A percentile compares a stretch with the other conserved stretches of the same genome.
Evolutionary conservation across 2,888 invertebrate species (phyloP).

Genomic region (Belgica antarctica): DNA sequence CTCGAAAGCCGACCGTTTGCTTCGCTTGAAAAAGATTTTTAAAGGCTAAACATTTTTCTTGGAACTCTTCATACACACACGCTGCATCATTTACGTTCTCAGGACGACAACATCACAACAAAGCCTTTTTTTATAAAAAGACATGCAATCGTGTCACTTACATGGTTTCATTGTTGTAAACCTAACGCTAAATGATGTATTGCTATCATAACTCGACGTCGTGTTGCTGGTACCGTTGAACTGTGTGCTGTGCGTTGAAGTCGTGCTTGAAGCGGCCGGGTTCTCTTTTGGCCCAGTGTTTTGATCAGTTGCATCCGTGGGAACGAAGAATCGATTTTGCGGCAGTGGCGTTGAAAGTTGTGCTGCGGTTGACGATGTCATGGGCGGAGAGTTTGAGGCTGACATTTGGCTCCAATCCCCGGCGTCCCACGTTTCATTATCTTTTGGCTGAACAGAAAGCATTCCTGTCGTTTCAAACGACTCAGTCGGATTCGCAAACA

Average conservation of each 20-base stretch:
- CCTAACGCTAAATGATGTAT: constrained; percentile 38
- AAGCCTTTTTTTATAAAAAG: not conserved
- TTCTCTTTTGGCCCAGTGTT: constrained; percentile 11
- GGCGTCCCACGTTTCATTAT: not conserved
- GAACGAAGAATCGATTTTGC: constrained; percentile 28
- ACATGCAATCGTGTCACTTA: not conserved
- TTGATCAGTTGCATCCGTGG: not conserved
- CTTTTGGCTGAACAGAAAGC: not conserved
- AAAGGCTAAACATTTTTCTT: no score
- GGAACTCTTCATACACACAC: no score
- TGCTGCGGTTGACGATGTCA: constrained; percentile 22
- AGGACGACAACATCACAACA: no score
- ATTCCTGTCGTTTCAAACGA: constrained; percentile 31
- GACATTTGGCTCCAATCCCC: not conserved
- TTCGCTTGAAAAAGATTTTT: no score
- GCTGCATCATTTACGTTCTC: no score
- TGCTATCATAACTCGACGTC: constrained; percentile 27
- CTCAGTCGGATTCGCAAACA: constrained; percentile 32
- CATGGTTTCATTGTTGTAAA: constrained; percentile 36
- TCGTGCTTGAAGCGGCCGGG: not conserved
- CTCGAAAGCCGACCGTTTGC: no score
- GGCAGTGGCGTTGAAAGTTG: not conserved
- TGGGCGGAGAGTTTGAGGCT: not conserved
- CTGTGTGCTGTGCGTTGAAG: constrained; percentile 17
- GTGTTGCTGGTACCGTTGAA: not conserved